A percentile compares a stretch with the other conserved stretches of the same genome.
These are phyloP conservation scores for Cranoglanis bouderius DNA, from an alignment of 2,113 vertebrate genomes.

Conservation along the genomic window DNA sequence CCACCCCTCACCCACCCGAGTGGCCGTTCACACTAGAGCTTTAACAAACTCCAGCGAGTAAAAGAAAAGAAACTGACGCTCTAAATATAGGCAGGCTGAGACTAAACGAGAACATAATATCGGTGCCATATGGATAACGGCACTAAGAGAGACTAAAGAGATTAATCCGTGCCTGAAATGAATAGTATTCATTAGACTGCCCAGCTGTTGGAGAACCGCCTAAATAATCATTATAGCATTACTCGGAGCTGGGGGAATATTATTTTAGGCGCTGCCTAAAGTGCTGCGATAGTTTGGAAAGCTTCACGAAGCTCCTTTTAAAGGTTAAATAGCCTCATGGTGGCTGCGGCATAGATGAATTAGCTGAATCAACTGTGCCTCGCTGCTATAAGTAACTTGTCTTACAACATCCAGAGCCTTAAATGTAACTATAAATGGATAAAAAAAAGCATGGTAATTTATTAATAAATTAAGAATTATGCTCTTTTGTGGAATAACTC, in stretches of 20 bases:
- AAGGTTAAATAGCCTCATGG: background rate
- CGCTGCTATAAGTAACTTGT: background rate
- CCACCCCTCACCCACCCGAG: no score
- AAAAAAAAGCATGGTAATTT: background rate
- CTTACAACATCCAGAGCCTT: background rate
- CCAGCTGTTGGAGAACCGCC: conserved; percentile 49
- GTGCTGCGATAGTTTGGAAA: background rate
- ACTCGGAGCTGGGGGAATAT: conserved; percentile 42
- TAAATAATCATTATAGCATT: conserved; percentile 42
- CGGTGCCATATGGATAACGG: conserved; percentile 34
- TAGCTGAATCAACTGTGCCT: background rate
- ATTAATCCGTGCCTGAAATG: conserved; percentile 34
- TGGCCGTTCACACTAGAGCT: background rate
- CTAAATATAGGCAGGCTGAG: background rate
- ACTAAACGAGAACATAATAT: conserved; percentile 16
- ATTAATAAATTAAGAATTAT: background rate
- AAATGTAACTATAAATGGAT: background rate
- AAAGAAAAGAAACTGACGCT: background rate
- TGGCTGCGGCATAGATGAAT: background rate
- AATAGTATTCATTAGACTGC: conserved; percentile 42
- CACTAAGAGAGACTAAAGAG: conserved; percentile 25
- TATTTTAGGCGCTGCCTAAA: conserved; percentile 11
- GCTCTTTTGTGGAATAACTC: background rate
- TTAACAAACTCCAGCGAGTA: background rate
- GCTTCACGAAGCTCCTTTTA: background rate